Evolutionary conservation across 2,797 vertebrate species (phyloP).

Genomic region (Spatula clypeata): DNA sequence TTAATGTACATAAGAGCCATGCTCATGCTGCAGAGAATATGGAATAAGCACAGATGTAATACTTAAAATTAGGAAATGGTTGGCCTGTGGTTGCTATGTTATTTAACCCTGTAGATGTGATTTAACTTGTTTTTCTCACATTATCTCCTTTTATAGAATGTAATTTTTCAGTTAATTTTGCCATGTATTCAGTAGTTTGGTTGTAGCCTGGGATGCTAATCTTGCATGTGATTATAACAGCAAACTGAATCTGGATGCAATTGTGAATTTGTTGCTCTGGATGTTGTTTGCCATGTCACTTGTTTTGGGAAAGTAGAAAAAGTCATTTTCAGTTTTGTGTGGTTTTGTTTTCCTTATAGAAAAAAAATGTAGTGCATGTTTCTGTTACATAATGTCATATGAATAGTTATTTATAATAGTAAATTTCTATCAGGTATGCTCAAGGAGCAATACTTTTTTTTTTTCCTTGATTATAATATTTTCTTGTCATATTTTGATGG

Average conservation of each 20-base stretch:
- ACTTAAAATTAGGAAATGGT: neutral
- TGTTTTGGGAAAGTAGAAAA: neutral
- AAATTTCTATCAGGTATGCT: neutral
- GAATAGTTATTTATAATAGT: neutral
- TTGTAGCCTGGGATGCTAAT: slow-evolving; percentile 1
- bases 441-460: neutral
- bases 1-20: neutral
- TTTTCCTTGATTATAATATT: neutral
- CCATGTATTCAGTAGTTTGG: neutral
- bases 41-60: neutral
- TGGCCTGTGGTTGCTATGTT: neutral
- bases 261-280: slow-evolving; percentile 1
- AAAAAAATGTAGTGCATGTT: neutral
- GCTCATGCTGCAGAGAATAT: neutral
- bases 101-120: neutral
- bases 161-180: slow-evolving; percentile 21
- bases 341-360: neutral
- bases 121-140: neutral
- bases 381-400: neutral
- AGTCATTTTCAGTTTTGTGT: neutral
- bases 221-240: slow-evolving; percentile 18
- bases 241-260: neutral
- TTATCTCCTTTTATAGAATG: neutral
- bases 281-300: neutral
- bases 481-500: slow-evolving; percentile 28